Percentiles rank a stretch among this genome's conserved stretches.
These are phyloP conservation scores for Drosophila villosipedis DNA, from an alignment of 2,888 invertebrate genomes.

Conservation along the genomic window DNA sequence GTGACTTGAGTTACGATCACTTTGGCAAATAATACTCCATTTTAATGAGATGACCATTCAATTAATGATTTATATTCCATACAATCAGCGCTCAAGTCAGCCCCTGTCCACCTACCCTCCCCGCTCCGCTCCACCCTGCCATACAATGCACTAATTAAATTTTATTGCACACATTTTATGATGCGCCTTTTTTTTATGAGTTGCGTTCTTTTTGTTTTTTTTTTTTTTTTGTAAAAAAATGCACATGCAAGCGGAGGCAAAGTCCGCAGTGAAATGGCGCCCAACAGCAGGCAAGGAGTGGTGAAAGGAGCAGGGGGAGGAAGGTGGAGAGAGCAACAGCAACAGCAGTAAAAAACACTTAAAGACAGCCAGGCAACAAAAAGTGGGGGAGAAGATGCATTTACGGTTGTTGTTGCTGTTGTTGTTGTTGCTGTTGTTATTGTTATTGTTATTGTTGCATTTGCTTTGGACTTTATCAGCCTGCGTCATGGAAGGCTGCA, in stretches of 20 bases:
- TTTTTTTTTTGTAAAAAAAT: constrained; percentile 1
- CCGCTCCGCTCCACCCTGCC: constrained; percentile 3
- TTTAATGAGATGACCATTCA: constrained; percentile 1
- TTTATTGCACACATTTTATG: constrained; percentile 64
- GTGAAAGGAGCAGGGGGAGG: neutral
- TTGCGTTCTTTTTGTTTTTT: constrained; percentile 3
- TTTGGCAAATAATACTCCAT: neutral
- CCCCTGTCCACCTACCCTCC: constrained; percentile 1
- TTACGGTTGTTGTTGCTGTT: constrained; percentile 16
- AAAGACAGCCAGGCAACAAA: constrained; percentile 14
- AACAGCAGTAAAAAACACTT: constrained; percentile 28
- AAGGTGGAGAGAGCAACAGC: neutral
- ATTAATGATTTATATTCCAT: constrained; percentile 11
- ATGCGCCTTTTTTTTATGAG: constrained; percentile 36
- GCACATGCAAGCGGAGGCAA: constrained; percentile 11
- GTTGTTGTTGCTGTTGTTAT: constrained; percentile 1
- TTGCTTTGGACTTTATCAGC: constrained; percentile 52
- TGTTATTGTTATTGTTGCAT: constrained; percentile 6
- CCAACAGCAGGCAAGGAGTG: neutral
- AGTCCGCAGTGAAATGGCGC: constrained; percentile 14
- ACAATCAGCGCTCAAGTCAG: constrained; percentile 13
- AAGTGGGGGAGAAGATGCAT: constrained; percentile 23
- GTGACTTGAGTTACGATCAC: neutral
- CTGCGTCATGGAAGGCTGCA: constrained; percentile 63
- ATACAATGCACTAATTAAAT: constrained; percentile 63